A percentile compares a stretch with the other conserved stretches of the same genome.
phyloP scores from a whole-genome alignment of 2,113 vertebrate species.

The Bos taurus region ARS-UCD2.0 NC_037341.1:29489501-29490000 shows the following conservation, averaged over 20 bases:
- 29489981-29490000: not conserved
- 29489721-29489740: not conserved
- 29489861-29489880: not conserved
- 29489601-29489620: not conserved
- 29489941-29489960: not conserved
- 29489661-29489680: not conserved
- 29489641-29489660: not conserved
- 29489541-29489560: not conserved
- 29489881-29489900: not conserved
- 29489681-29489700: not conserved
- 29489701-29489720: not conserved
- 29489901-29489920: not conserved
- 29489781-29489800: not conserved
- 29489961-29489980: not conserved
- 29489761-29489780: not conserved
- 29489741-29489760: not conserved
- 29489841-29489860: not conserved
- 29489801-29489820: not conserved
- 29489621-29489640: not conserved
- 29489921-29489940: not conserved
- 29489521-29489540: not conserved
- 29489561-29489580: not conserved
- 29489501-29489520: not conserved
- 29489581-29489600: fast-evolving
- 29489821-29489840: not conserved